Base-by-base conservation (phyloP, 2,797 vertebrate species). In the Choloepus didactylus region DNA sequence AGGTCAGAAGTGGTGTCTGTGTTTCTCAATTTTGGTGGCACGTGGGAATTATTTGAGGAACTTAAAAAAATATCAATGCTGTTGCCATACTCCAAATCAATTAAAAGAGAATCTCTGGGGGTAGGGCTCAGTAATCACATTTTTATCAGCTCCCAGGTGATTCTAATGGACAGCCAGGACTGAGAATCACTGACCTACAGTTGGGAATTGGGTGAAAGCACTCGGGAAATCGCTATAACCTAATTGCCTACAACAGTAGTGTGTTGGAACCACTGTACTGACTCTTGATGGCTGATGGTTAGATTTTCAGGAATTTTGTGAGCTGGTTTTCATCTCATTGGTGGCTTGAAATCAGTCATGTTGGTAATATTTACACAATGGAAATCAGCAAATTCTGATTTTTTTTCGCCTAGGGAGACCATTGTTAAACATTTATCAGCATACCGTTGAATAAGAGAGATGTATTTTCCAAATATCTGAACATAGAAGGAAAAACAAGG, bases 381-480 rank as follows among this genome's bases (percentile, higher is more conserved):
- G 60, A 89, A 82, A 93, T 95, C 27, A 73, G 66, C 29, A 91
- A 86, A 9, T 41, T 56, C 75, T 85, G 84, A 76, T 85, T 77
- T 92, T 87, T 70, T 44, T 14, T 5, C 66, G 64, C 25, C 60
- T 27, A 12, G 23, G 85, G 25, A 66, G 31, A 11, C 21, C 64
- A 64, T 38, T 72, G 10, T 64, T 86, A 95, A 66, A 88, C 21
- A 23, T n/a, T 54, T 27, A 49, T 83, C 25, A 87, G 38, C 16
- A 89, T 4, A 73, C 18, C n/a, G 35, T 38, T 64, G 14, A 77
- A 66, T 73, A 79, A 0, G 82, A 64, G 35, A 92, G 56, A 64
- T 69, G 7, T 10, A 46, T 56, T 56, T 81, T 81, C 35, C 18
- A 93, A 56, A 88, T 38, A 77, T 51, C 23, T 73, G 79, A 49